Evolutionary conservation across 1,140 invertebrate genomes (phyloP).

Genomic region (Caenorhabditis briggsae): DNA sequence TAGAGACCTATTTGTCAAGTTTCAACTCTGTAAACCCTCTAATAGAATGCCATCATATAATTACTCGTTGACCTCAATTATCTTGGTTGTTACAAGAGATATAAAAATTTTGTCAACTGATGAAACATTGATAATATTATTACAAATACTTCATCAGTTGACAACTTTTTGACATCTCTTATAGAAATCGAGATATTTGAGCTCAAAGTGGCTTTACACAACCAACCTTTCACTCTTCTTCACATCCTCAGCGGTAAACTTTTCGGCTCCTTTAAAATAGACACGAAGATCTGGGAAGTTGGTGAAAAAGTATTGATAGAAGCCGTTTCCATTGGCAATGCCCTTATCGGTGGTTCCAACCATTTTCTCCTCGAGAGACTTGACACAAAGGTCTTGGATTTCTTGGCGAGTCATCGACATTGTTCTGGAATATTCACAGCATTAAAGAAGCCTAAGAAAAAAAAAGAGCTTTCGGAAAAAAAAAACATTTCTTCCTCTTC

Average conservation of each 20-base stretch:
- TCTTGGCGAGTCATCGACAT: constrained; percentile 48
- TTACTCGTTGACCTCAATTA: no score
- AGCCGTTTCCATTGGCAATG: constrained; percentile 22
- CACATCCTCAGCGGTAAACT: constrained; percentile 71
- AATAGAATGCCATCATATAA: no score
- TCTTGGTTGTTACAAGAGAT: no score
- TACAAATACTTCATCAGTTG: no score
- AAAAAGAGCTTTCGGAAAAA: neutral
- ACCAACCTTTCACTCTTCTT: constrained; percentile 70
- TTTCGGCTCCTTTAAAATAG: constrained; percentile 71
- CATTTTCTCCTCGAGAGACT: constrained; percentile 42
- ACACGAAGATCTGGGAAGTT: constrained; percentile 71
- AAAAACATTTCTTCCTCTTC: neutral
- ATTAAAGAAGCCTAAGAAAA: neutral
- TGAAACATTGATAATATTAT: no score
- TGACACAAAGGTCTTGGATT: constrained; percentile 10
- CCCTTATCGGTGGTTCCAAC: constrained; percentile 34
- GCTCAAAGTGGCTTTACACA: no score
- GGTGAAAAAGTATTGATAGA: constrained; percentile 64
- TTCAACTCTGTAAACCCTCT: no score
- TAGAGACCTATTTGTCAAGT: no score
- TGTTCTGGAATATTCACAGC: neutral
- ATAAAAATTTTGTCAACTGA: no score
- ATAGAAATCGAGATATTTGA: no score
- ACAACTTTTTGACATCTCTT: no score